phyloP scores from a whole-genome alignment of 1,140 invertebrate species.

The Lordiphosa mommai region DNA sequence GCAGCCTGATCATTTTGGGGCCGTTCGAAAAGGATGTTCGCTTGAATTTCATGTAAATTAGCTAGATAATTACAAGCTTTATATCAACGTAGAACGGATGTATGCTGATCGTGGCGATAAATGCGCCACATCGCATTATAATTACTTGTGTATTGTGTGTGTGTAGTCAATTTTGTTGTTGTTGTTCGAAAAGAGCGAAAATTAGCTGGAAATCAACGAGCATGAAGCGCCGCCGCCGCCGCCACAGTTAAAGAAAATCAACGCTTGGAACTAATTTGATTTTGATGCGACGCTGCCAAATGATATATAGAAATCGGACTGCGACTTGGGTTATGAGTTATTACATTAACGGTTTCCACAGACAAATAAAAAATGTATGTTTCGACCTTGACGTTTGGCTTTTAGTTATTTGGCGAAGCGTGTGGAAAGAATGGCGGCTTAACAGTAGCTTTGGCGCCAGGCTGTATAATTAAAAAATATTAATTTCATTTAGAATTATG shows the following conservation, averaged over 20 bases:
- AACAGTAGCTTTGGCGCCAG: conserved; percentile 46
- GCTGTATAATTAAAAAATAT: conserved; percentile 68
- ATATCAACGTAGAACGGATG: conserved; percentile 52
- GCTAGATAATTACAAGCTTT: conserved; percentile 57
- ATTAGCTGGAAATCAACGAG: conserved; percentile 72
- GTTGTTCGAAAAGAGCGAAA: conserved; percentile 37
- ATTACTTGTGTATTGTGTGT: conserved; percentile 58
- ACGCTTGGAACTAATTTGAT: conserved; percentile 74
- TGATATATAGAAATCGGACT: conserved; percentile 54
- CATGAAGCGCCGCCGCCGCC: conserved; percentile 57
- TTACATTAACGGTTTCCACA: conserved; percentile 61
- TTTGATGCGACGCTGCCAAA: conserved; percentile 63
- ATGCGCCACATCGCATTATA: conserved; percentile 73
- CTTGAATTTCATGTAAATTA: conserved; percentile 67
- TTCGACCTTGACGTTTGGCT: conserved; percentile 42
- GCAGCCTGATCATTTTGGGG: conserved; percentile 5
- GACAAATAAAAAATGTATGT: conserved; percentile 41
- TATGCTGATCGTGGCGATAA: conserved; percentile 68
- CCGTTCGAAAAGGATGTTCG: conserved; percentile 55
- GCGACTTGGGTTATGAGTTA: conserved; percentile 56
- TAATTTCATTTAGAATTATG: conserved; percentile 55
- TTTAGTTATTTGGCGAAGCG: not conserved
- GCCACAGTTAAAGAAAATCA: conserved; percentile 58
- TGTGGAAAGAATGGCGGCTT: conserved; percentile 25
- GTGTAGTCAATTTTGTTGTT: conserved; percentile 14